Base-by-base conservation (phyloP, 64 coral and sea anemone genomes). In the Exaiptasia diaphana region DNA sequence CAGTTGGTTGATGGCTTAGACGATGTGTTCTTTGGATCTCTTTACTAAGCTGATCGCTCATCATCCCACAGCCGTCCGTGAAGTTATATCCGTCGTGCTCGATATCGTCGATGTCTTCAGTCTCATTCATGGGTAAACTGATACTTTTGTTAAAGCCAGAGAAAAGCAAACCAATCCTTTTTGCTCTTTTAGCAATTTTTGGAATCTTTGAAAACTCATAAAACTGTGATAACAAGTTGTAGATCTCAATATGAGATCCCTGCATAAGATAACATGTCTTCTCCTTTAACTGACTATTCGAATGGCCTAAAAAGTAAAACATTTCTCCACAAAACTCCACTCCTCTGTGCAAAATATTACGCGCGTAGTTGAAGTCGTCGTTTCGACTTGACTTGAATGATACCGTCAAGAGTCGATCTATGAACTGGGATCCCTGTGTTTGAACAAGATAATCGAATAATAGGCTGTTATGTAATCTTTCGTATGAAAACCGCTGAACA, bases 1-100 rank as follows among this genome's bases (percentile, higher is more conserved):
- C 91, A 41, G 86, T 54, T 58, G 91, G 91, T 38, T 55, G 82
- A 27, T 76, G 64, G 20, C 58, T 22, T 11, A 94, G 67, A 10
- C 38, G 61, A 26, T 61, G 73, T 0, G 68, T 65, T 2, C 76
- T 50, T 41, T 89, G 79, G 34, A 94, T 83, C 28, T 80, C 49
- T 17, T 80, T 39, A 5, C 86, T 86, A 49, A 89, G 89, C 15
- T 28, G 11, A 45, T 94, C 79, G 10, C 85, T 88, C 91, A 94
- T 94, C 13, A 94, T 46, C 13, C 91, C 91, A 59, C 91, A 94
- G 3, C 91, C 91, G 28, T 94, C 91, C 4, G 91, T 94, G 28
- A 94, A 94, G 21, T 48, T 85, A n/a, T 85, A 94, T 17, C 67
- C 45, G 29, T 43, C 23, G 64, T 70, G 68, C 18, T 89, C 17